These are phyloP conservation scores for Anniella stebbinsi DNA, from an alignment of 2,797 vertebrate species.

Conservation along the genomic window DNA sequence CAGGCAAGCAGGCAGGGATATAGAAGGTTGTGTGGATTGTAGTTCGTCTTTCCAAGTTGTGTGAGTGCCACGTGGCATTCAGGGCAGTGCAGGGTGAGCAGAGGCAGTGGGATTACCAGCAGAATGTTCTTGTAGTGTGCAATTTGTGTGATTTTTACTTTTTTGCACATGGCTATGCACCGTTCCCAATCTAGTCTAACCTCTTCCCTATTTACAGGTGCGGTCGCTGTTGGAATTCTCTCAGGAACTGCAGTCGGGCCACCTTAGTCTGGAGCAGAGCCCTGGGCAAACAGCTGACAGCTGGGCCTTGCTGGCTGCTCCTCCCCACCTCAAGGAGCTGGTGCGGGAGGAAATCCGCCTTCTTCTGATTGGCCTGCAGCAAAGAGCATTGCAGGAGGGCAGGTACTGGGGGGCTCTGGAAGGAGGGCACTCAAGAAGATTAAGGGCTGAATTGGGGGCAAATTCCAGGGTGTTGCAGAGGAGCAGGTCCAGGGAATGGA, in stretches of 20 bases:
- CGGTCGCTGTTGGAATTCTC: slow-evolving; percentile 74
- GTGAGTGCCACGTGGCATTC: background rate
- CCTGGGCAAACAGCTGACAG: background rate
- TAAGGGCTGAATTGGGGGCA: background rate
- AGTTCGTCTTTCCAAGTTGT: background rate
- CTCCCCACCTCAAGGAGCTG: slow-evolving; percentile 78
- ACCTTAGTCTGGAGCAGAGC: background rate
- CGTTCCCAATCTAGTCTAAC: background rate
- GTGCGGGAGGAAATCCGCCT: slow-evolving; percentile 80
- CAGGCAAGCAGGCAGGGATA: background rate
- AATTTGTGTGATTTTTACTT: no score
- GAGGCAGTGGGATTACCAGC: no score
- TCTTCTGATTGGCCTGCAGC: slow-evolving; percentile 76
- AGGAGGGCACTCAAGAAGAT: background rate
- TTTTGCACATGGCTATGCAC: background rate
- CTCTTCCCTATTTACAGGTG: slow-evolving; percentile 67
- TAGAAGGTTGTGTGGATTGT: background rate
- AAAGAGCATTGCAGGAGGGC: slow-evolving; percentile 77
- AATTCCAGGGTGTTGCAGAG: background rate
- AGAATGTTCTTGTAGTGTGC: background rate
- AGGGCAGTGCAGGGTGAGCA: background rate
- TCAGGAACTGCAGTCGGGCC: slow-evolving; percentile 55
- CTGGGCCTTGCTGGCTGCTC: slow-evolving; percentile 76
- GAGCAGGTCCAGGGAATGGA: background rate
- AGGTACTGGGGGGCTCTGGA: slow-evolving; percentile 67